phyloP scores from a whole-genome alignment of 2,113 vertebrate genomes.

The Gadus macrocephalus region DNA sequence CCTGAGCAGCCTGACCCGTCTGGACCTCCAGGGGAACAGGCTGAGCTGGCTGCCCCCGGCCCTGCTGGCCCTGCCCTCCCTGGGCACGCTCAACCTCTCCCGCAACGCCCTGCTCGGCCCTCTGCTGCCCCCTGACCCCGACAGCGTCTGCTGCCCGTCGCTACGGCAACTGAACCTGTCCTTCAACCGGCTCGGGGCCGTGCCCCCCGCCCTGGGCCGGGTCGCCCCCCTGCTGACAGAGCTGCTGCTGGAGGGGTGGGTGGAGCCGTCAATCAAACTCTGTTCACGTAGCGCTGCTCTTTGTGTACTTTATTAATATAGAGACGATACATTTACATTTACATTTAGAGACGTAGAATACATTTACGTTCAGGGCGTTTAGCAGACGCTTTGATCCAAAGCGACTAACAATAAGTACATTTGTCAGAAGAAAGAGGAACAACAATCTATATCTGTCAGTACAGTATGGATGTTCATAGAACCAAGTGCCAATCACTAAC shows the following conservation, averaged over 20 bases:
- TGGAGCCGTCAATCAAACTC: conserved; percentile 1
- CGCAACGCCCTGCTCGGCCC: conserved; percentile 87
- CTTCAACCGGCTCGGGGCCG: conserved; percentile 79
- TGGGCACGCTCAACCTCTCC: conserved; percentile 83
- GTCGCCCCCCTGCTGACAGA: conserved; percentile 78
- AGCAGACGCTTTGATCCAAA: too few species aligned
- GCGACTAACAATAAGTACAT: too few species aligned
- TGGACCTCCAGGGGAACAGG: conserved; percentile 90
- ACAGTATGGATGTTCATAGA: too few species aligned
- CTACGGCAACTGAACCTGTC: conserved; percentile 87
- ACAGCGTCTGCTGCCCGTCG: conserved; percentile 64
- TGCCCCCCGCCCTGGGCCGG: conserved; percentile 72
- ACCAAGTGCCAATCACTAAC: too few species aligned
- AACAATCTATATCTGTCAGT: too few species aligned
- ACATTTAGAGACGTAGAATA: too few species aligned
- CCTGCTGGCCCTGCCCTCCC: conserved; percentile 79
- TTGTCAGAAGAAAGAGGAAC: too few species aligned
- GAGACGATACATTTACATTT: too few species aligned
- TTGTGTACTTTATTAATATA: background rate
- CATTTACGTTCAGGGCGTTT: too few species aligned
- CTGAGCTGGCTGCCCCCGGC: conserved; percentile 76
- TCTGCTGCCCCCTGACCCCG: conserved; percentile 67
- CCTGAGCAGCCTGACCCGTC: conserved; percentile 80
- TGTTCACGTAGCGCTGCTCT: background rate
- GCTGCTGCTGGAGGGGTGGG: conserved; percentile 85